phyloP scores from a whole-genome alignment of 2,888 invertebrate species.

The Anaspis maculata region DNA sequence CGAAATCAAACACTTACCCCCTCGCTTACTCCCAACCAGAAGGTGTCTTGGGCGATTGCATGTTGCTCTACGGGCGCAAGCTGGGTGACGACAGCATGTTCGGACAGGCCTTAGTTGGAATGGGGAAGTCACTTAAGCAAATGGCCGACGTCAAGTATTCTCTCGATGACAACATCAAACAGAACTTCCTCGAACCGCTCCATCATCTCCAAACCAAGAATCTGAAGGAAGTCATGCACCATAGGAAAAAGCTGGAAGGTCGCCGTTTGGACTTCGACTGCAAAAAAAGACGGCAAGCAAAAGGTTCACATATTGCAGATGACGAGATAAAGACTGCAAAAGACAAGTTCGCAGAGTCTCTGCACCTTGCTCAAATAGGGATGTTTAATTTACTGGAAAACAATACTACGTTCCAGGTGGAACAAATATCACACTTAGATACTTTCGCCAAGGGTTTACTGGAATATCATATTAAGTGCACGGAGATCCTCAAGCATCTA shows the following conservation, averaged over 20 bases:
- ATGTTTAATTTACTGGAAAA: constrained; percentile 99
- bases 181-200: constrained; percentile 97
- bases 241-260: constrained; percentile 98
- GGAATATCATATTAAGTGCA: constrained; percentile 96
- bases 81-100: constrained; percentile 93
- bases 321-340: constrained; percentile 96
- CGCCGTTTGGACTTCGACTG: constrained; percentile 97
- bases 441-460: constrained; percentile 93
- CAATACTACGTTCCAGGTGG: constrained; percentile 70
- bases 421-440: constrained; percentile 95
- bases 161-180: constrained; percentile 98
- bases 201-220: constrained; percentile 98
- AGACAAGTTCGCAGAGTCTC: constrained; percentile 98
- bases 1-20: constrained; percentile 94
- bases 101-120: constrained; percentile 85
- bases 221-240: constrained; percentile 99
- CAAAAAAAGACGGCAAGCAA: constrained; percentile 93
- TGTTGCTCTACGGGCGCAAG: constrained; percentile 91
- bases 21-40: no score
- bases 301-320: constrained; percentile 92
- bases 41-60: constrained; percentile 93
- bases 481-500: constrained; percentile 79
- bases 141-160: constrained; percentile 99
- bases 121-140: constrained; percentile 94
- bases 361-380: constrained; percentile 94